phyloP scores from a whole-genome alignment of 30 jellyfish, hydroid and myxozoan genomes.

The Hydractinia symbiolongicarpus region DNA sequence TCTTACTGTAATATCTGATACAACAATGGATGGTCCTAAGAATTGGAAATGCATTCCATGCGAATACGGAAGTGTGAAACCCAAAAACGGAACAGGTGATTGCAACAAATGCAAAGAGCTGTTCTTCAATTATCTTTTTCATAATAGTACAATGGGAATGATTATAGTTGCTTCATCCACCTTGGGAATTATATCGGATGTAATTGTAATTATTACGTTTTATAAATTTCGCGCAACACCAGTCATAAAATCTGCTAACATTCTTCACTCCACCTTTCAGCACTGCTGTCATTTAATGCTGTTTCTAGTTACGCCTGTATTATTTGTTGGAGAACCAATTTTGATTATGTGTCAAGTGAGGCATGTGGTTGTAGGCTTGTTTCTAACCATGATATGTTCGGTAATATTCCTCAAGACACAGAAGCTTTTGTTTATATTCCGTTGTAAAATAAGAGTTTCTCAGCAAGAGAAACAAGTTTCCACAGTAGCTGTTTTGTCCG shows the following conservation, averaged over 20 bases:
- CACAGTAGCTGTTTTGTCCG: background rate
- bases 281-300: background rate
- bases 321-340: background rate
- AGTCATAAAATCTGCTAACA: constrained; percentile 5
- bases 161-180: background rate
- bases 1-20: background rate
- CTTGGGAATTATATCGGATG: background rate
- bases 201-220: background rate
- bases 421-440: background rate
- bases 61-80: background rate
- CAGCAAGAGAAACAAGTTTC: background rate
- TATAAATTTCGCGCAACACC: constrained; percentile 6
- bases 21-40: background rate
- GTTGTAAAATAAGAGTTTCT: background rate
- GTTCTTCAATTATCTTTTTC: background rate
- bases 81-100: background rate
- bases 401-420: background rate
- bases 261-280: background rate
- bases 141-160: background rate
- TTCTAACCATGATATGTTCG: background rate
- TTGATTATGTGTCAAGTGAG: background rate
- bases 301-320: background rate
- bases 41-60: constrained; percentile 3
- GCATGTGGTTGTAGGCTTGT: background rate
- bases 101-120: background rate